Evolutionary conservation across 2,797 vertebrate species (phyloP).

Genomic region (Ctenopoma kingsleyae): DNA sequence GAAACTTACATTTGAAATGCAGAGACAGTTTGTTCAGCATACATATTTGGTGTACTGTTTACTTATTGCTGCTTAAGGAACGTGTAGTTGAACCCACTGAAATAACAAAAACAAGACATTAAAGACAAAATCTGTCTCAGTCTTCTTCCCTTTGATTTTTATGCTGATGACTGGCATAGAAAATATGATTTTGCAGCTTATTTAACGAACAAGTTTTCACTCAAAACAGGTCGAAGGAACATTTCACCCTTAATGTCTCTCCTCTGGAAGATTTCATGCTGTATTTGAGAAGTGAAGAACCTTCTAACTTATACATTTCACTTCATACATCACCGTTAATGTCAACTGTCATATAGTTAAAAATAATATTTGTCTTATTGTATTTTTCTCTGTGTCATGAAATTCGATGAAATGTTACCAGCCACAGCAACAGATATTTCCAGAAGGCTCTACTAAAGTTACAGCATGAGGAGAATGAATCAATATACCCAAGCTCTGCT

Average conservation of each 20-base stretch:
- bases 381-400: slow-evolving; percentile 72
- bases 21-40: slow-evolving; percentile 59
- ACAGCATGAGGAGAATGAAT: slow-evolving; percentile 74
- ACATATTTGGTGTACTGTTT: slow-evolving; percentile 82
- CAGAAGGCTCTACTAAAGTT: slow-evolving; percentile 67
- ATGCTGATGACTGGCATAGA: slow-evolving; percentile 56
- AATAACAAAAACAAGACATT: slow-evolving; percentile 71
- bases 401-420: slow-evolving; percentile 74
- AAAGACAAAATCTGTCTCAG: slow-evolving; percentile 68
- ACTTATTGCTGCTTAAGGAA: slow-evolving; percentile 58
- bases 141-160: slow-evolving; percentile 68
- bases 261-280: slow-evolving; percentile 61
- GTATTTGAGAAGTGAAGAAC: slow-evolving; percentile 56
- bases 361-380: slow-evolving; percentile 75
- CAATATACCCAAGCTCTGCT: slow-evolving; percentile 59
- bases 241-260: slow-evolving; percentile 64
- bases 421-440: slow-evolving; percentile 68
- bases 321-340: slow-evolving; percentile 76
- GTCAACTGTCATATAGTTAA: slow-evolving; percentile 71
- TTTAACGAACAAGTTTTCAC: slow-evolving; percentile 75
- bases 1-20: slow-evolving; percentile 60
- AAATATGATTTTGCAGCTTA: slow-evolving; percentile 79
- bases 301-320: slow-evolving; percentile 60
- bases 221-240: slow-evolving; percentile 76
- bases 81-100: slow-evolving; percentile 62